phyloP scores from a whole-genome alignment of 2,797 vertebrate species.

The Paramormyrops hopkinsi region DNA sequence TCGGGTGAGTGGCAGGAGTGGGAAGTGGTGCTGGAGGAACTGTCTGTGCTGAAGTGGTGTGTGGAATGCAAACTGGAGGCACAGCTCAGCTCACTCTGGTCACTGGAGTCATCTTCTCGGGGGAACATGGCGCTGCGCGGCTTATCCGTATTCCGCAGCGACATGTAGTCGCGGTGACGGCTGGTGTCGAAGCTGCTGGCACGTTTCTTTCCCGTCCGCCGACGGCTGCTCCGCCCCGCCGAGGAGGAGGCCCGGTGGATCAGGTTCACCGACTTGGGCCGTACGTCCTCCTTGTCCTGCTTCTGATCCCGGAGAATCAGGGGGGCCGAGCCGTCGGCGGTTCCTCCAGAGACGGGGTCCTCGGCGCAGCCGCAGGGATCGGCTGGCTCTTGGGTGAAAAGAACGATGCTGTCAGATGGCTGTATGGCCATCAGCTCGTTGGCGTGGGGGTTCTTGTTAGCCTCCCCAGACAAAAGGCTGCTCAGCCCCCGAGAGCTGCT shows the following conservation, averaged over 20 bases:
- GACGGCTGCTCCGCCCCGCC: slow-evolving; percentile 66
- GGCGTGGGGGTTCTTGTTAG: slow-evolving; percentile 95
- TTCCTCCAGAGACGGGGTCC: slow-evolving; percentile 46
- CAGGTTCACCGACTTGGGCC: slow-evolving; percentile 68
- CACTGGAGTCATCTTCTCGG: slow-evolving; percentile 87
- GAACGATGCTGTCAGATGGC: slow-evolving; percentile 42
- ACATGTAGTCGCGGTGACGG: slow-evolving; percentile 82
- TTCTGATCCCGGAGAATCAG: slow-evolving; percentile 51
- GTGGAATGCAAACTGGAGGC: slow-evolving; percentile 87
- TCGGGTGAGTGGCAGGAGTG: slow-evolving; percentile 88
- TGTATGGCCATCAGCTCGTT: slow-evolving; percentile 75
- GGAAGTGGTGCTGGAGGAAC: slow-evolving; percentile 85
- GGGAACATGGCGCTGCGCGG: slow-evolving; percentile 81
- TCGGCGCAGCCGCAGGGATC: slow-evolving; percentile 38
- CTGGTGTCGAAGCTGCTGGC: slow-evolving; percentile 95
- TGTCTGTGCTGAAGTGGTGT: slow-evolving; percentile 87
- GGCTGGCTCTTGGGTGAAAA: slow-evolving; percentile 37
- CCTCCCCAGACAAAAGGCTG: slow-evolving; percentile 81
- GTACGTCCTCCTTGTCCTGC: slow-evolving; percentile 60
- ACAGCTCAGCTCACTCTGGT: slow-evolving; percentile 93
- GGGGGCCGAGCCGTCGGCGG: slow-evolving; percentile 47
- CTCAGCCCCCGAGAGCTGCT: slow-evolving; percentile 57
- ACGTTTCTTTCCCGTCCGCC: slow-evolving; percentile 83
- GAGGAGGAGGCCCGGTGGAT: slow-evolving; percentile 79
- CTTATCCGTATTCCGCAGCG: slow-evolving; percentile 76